These are phyloP conservation scores for Balearica regulorum DNA, from an alignment of 2,797 vertebrate species.

Conservation along the genomic window DNA sequence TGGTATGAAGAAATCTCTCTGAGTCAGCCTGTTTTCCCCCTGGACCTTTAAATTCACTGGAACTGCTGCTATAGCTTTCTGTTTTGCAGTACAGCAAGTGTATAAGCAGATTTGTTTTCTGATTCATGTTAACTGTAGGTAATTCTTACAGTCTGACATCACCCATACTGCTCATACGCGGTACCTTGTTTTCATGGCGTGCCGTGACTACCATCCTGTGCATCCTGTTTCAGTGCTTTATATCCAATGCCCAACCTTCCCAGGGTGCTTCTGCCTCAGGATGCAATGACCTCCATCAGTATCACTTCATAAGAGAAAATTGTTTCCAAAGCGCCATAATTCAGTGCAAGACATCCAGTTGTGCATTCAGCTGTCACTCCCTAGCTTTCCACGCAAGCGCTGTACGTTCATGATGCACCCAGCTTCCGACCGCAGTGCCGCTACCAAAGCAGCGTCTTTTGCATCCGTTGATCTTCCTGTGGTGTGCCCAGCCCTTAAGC, in stretches of 20 bases:
- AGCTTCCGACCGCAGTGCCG: accelerated
- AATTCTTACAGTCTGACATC: not conserved
- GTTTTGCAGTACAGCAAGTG: not conserved
- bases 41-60: not conserved
- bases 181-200: not conserved
- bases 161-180: accelerated
- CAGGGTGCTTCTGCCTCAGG: not conserved
- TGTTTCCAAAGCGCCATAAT: not conserved
- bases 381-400: accelerated
- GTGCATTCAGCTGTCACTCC: not conserved
- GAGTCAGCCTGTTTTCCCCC: not conserved
- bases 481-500: not conserved
- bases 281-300: not conserved
- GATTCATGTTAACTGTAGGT: not conserved
- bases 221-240: not conserved
- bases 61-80: not conserved
- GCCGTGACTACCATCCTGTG: not conserved
- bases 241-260: not conserved
- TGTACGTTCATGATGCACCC: accelerated
- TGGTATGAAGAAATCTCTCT: not conserved
- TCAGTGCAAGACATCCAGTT: not conserved
- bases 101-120: not conserved
- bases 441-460: not conserved
- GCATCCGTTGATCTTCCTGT: not conserved
- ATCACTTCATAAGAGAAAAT: not conserved